Base-by-base conservation (phyloP, 2,888 invertebrate genomes). In the Thera britannica region DNA sequence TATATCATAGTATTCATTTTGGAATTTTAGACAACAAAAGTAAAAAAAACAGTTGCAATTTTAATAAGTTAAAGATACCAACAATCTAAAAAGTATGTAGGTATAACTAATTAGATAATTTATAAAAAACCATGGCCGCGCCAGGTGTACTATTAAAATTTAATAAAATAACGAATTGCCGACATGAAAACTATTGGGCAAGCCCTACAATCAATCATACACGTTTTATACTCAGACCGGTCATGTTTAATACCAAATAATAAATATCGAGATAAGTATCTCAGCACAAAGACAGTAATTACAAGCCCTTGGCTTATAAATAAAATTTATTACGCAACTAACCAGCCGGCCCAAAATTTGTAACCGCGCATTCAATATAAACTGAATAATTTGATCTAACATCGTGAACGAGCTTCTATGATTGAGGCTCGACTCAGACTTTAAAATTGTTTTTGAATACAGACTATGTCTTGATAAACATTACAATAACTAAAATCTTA, bases 231-330 rank as follows among this genome's bases (percentile, higher is more conserved):
- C 52, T 59, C 62, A 38, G 44, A 2, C 44, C 58, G 56, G 64
- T 56, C 65, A 65, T 62, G 38, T 68, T 69, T 65, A 58, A 65
- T 68, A 62, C 55, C 55, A 70, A 67, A 70, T 68, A 68, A 71
- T 72, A 72, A 68, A 70, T 62, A 61, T 55, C 12, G 6, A 58
- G 70, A 68, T 70, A 61, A 68, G 60, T 68, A 69, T 73, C 63
- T 66, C 64, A 62, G 62, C 56, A 67, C 66, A 71, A 70, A 67
- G 61, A 63, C 69, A 66, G 69, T 71, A 73, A 73, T 71, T 73
- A 73, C 60, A 49, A 67, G 63, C 68, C 61, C 72, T 65, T 67
- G 65, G 67, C 12, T 68, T 69, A 67, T 67, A 70, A 71, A 71
- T 73, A 52, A 66, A 62, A 67, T 68, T 64, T 71, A 67, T 62